These are phyloP conservation scores for Salvator merianae DNA, from an alignment of 2,113 vertebrate species.

Conservation along the genomic window DNA sequence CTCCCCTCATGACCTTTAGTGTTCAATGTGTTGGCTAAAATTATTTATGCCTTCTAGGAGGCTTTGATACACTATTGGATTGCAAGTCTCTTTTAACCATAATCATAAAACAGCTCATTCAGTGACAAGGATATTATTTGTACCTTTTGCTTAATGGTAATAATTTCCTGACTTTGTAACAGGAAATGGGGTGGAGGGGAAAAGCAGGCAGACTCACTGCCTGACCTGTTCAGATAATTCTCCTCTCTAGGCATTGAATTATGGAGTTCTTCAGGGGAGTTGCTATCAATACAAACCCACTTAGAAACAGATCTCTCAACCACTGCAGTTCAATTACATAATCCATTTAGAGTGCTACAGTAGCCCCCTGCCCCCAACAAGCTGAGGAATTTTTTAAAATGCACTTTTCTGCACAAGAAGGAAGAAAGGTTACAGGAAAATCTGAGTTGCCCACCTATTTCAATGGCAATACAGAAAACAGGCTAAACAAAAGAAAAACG, in stretches of 20 bases:
- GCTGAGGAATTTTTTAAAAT: not conserved
- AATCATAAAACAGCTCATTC: slow-evolving; percentile 12
- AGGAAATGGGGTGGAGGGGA: slow-evolving; percentile 72
- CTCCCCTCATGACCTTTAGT: not conserved
- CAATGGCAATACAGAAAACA: slow-evolving; percentile 56
- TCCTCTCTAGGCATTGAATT: accelerated
- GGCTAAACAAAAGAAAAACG: slow-evolving; percentile 45
- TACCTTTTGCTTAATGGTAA: slow-evolving; percentile 44
- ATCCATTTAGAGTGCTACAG: not conserved
- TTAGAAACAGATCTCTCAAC: slow-evolving; percentile 2
- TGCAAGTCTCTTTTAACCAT: not conserved
- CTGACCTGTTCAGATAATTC: slow-evolving; percentile 48
- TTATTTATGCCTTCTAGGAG: slow-evolving; percentile 32
- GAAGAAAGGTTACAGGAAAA: slow-evolving; percentile 72
- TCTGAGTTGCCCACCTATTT: slow-evolving; percentile 72
- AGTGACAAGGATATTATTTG: slow-evolving; percentile 42
- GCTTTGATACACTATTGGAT: not conserved
- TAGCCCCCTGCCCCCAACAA: not conserved
- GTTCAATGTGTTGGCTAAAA: slow-evolving; percentile 9
- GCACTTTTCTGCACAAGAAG: slow-evolving; percentile 12
- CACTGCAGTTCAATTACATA: not conserved
- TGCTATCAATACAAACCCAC: not conserved
- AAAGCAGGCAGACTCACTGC: slow-evolving; percentile 29
- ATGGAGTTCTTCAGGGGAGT: slow-evolving; percentile 4
- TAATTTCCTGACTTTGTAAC: slow-evolving; percentile 72